These are phyloP conservation scores for Pantelozetes paolii DNA, from an alignment of 2,888 invertebrate species.

Conservation along the genomic window DNA sequence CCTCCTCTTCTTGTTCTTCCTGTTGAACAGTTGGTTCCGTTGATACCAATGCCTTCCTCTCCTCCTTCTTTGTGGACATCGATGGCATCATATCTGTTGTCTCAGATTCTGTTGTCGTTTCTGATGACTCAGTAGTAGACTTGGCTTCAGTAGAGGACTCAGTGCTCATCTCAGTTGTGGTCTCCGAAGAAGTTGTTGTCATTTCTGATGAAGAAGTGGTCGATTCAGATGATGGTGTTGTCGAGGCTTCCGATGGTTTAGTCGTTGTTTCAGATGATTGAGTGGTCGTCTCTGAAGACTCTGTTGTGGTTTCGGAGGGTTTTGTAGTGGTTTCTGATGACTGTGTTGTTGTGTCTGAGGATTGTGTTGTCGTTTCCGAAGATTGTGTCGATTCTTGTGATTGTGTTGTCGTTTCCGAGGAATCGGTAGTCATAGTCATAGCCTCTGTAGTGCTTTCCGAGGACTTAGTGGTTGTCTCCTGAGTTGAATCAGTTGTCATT, in stretches of 20 bases:
- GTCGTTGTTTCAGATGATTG: not conserved
- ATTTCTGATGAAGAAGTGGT: not conserved
- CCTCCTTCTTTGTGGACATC: not conserved
- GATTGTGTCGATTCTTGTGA: not conserved
- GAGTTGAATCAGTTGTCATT: too few species aligned
- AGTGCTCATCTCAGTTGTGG: conserved; percentile 4
- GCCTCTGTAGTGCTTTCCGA: too few species aligned
- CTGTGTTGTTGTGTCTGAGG: conserved; percentile 16
- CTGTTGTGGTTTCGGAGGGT: not conserved
- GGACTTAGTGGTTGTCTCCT: too few species aligned
- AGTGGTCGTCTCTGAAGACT: not conserved
- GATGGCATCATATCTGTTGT: conserved; percentile 4
- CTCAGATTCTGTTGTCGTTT: not conserved
- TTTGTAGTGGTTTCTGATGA: conserved; percentile 15
- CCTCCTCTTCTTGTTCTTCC: conserved; percentile 18
- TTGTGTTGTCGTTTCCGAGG: not conserved
- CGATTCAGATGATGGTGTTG: not conserved
- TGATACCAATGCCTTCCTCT: not conserved
- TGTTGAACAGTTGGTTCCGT: conserved; percentile 33
- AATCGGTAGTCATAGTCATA: not conserved
- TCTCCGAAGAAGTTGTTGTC: conserved; percentile 6
- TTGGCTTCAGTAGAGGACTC: not conserved
- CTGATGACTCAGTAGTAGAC: conserved; percentile 21
- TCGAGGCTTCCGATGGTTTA: not conserved
- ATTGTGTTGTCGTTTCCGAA: conserved; percentile 2